Conservation (phyloP, 1,140 invertebrate genomes). For the Lucilia sericata region DNA sequence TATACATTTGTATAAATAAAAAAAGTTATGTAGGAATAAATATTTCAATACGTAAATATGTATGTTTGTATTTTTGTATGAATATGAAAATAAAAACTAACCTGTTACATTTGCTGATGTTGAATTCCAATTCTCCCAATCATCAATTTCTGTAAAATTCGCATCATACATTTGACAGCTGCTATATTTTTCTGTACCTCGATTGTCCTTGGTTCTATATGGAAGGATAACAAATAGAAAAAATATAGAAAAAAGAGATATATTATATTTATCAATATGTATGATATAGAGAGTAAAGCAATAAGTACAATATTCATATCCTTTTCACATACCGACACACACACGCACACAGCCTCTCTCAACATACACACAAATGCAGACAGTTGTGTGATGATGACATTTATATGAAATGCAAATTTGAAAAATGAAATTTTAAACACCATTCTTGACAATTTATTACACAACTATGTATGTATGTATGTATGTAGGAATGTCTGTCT, state of each 20-base stretch:
- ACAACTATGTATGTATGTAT: conserved; percentile 30
- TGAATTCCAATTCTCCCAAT: conserved; percentile 59
- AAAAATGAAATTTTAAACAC: conserved; percentile 43
- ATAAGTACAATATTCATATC: conserved; percentile 2
- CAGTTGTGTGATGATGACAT: conserved; percentile 36
- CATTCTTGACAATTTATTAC: conserved; percentile 38
- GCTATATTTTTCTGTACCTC: conserved; percentile 59
- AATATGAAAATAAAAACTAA: conserved; percentile 46
- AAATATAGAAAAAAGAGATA: background rate
- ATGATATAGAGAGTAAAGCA: background rate
- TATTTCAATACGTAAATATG: background rate
- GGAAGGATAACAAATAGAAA: background rate
- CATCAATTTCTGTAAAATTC: conserved; percentile 60
- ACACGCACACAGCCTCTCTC: background rate
- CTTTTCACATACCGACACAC: background rate
- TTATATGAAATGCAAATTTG: conserved; percentile 44
- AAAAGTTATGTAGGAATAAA: background rate
- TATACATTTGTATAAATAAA: too few relatives aligned
- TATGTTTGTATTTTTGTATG: background rate
- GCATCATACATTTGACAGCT: conserved; percentile 65
- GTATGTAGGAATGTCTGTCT: conserved; percentile 13
- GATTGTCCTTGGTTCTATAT: conserved; percentile 59
- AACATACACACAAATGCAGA: background rate
- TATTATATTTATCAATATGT: conserved; percentile 28
- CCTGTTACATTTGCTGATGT: conserved; percentile 56